Evolutionary conservation across 1,140 invertebrate genomes (phyloP).

Genomic region (Bombyx mandarina): DNA sequence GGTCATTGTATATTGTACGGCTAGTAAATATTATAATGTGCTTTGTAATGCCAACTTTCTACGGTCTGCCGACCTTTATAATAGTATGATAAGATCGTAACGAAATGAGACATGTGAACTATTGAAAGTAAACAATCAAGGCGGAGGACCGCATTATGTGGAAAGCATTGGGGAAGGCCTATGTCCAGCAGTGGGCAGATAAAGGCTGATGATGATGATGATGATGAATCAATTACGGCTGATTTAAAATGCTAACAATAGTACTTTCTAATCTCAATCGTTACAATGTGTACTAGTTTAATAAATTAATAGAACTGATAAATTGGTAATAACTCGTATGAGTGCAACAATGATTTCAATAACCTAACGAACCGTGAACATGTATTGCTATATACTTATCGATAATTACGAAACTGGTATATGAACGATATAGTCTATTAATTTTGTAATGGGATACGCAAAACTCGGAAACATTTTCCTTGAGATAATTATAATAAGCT

Average conservation of each 20-base stretch:
- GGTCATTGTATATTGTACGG: no score
- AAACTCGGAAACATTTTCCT: no score
- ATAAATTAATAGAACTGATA: constrained; percentile 20
- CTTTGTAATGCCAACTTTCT: constrained; percentile 24
- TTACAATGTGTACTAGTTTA: constrained; percentile 21
- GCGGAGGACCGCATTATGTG: no score
- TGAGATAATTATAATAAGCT: no score
- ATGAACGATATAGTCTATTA: constrained; percentile 12
- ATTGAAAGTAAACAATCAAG: constrained; percentile 2
- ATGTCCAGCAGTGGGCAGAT: no score
- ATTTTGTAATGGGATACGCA: not conserved
- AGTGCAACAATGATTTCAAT: constrained; percentile 22
- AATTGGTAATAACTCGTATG: constrained; percentile 13
- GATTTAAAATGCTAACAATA: constrained; percentile 3
- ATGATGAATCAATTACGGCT: not conserved
- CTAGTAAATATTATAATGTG: no score
- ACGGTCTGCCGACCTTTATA: constrained; percentile 28
- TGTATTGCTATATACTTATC: constrained; percentile 19
- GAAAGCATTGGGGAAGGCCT: no score
- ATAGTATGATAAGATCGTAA: constrained; percentile 39
- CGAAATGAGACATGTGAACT: constrained; percentile 13
- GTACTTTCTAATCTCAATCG: constrained; percentile 32
- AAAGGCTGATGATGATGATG: no score
- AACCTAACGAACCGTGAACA: constrained; percentile 19
- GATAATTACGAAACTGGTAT: constrained; percentile 23